phyloP scores from a whole-genome alignment of 2,113 vertebrate genomes.

The Turdus rufiventris region DNA sequence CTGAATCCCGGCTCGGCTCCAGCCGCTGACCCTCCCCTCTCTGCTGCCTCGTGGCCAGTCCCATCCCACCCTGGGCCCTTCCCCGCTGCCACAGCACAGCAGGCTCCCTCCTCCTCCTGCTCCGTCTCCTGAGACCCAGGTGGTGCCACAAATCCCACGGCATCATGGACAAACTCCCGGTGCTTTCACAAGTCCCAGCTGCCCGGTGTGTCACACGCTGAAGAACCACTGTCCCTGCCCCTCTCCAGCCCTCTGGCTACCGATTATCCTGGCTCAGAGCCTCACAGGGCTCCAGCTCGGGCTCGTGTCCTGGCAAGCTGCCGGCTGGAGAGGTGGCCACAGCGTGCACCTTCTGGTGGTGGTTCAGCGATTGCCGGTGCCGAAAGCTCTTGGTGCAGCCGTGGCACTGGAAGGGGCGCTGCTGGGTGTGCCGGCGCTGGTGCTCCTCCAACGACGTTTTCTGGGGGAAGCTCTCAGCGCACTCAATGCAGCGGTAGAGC shows the following conservation, averaged over 20 bases:
- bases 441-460: conserved; percentile 35
- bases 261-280: not conserved
- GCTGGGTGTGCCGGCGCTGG: conserved; percentile 56
- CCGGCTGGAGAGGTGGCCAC: fast-evolving
- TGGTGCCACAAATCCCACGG: not conserved
- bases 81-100: not conserved
- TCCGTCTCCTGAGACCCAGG: not conserved
- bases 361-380: conserved; percentile 53
- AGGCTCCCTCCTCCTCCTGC: not conserved
- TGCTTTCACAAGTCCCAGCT: not conserved
- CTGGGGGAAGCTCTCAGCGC: conserved; percentile 24
- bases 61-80: not conserved
- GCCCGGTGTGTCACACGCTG: fast-evolving
- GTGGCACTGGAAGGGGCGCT: conserved; percentile 49
- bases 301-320: not conserved
- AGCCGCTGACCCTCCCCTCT: fast-evolving
- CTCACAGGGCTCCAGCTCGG: not conserved
- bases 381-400: conserved; percentile 59
- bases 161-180: fast-evolving
- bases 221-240: not conserved
- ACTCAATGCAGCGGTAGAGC: conserved; percentile 59
- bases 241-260: not conserved
- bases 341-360: conserved; percentile 41
- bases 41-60: not conserved
- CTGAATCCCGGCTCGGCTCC: fast-evolving